These are phyloP conservation scores for Borostomias antarcticus DNA, from an alignment of 2,797 vertebrate genomes.

Conservation along the genomic window DNA sequence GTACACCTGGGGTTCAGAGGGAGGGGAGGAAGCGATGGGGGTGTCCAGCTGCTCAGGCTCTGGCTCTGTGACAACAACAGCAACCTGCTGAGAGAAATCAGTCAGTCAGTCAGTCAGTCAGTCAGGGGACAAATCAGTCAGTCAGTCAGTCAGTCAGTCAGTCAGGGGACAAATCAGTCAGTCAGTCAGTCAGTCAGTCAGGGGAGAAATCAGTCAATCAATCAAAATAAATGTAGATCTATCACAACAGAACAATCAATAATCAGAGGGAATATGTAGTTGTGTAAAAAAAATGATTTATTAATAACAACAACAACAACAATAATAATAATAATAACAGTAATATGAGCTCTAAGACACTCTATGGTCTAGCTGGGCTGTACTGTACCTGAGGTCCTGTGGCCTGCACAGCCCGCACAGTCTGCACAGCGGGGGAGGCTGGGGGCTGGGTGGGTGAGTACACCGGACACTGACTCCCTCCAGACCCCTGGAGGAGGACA, in stretches of 20 bases:
- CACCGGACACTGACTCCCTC: slow-evolving; percentile 47
- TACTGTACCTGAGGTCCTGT: slow-evolving; percentile 54
- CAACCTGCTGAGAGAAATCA: slow-evolving; percentile 61
- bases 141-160: not conserved
- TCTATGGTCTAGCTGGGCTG: not conserved
- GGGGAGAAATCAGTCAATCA: not conserved
- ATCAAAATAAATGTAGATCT: no score
- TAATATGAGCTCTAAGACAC: not conserved
- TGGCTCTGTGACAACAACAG: slow-evolving; percentile 70
- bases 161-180: not conserved
- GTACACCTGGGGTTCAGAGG: slow-evolving; percentile 79
- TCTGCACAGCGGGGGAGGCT: slow-evolving; percentile 35
- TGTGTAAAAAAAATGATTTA: no score
- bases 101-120: not conserved
- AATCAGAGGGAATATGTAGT: no score
- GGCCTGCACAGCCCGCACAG: slow-evolving; percentile 12
- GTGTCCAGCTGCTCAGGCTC: slow-evolving; percentile 58
- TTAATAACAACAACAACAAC: no score
- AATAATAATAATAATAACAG: no score
- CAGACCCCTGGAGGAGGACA: slow-evolving; percentile 41
- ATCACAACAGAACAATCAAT: no score
- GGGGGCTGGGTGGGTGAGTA: slow-evolving; percentile 67
- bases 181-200: not conserved
- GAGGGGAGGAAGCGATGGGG: slow-evolving; percentile 69
- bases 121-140: not conserved